These are phyloP conservation scores for Antedon mediterranea DNA, from an alignment of 53 echinoderm and acorn worm genomes.

Conservation along the genomic window DNA sequence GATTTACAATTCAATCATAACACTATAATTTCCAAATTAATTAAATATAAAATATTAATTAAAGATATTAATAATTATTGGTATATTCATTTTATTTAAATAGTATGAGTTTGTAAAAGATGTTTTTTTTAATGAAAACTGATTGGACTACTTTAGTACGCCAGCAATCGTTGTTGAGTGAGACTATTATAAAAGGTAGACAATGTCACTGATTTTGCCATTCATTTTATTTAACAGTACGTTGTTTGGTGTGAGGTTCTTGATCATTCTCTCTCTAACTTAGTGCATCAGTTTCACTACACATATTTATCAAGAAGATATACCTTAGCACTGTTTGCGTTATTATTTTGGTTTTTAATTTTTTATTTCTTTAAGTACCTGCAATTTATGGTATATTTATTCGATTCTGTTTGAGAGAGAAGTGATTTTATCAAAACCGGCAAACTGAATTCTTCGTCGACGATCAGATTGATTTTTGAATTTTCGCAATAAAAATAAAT, in stretches of 20 bases:
- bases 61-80: no score
- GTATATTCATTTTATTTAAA: no score
- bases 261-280: not conserved
- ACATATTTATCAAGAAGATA: not conserved
- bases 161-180: not conserved
- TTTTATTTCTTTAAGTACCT: not conserved
- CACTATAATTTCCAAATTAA: no score
- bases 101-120: not conserved
- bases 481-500: not conserved
- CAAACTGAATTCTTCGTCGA: not conserved
- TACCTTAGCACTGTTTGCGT: not conserved
- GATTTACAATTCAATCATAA: no score
- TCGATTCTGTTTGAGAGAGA: not conserved
- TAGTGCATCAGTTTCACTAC: not conserved
- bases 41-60: no score
- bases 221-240: not conserved
- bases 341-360: conserved; percentile 1
- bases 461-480: not conserved
- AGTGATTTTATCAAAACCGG: not conserved
- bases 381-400: not conserved
- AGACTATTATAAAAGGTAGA: not conserved
- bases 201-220: not conserved
- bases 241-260: not conserved
- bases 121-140: not conserved
- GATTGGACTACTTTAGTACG: not conserved